phyloP scores from a whole-genome alignment of 2,113 vertebrate genomes.

The Gymnarchus niloticus region DNA sequence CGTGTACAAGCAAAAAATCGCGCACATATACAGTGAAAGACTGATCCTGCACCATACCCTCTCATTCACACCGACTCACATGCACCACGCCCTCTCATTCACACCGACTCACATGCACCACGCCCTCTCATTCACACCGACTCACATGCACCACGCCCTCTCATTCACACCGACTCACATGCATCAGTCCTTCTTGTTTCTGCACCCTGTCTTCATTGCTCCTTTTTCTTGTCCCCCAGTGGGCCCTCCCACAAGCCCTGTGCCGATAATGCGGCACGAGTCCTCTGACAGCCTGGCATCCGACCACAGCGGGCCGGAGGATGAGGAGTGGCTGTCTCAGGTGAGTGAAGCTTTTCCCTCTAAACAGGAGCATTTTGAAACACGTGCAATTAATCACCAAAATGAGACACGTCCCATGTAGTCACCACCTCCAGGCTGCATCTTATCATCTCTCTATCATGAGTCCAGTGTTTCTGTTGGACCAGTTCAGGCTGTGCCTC shows the following conservation, averaged over 20 bases:
- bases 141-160: constrained; percentile 29
- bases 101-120: neutral
- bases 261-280: constrained; percentile 82
- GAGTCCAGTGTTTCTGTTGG: too few relatives aligned
- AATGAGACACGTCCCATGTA: too few relatives aligned
- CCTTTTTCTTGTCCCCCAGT: constrained; percentile 53
- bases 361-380: neutral
- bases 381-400: too few relatives aligned
- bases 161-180: neutral
- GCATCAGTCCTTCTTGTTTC: too few relatives aligned
- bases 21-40: too few relatives aligned
- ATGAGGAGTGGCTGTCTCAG: constrained; percentile 99
- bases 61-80: neutral
- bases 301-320: constrained; percentile 87
- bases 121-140: neutral
- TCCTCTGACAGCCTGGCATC: constrained; percentile 90
- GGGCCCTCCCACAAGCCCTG: constrained; percentile 80
- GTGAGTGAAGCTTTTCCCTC: constrained; percentile 50
- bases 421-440: too few relatives aligned
- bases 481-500: neutral
- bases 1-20: too few relatives aligned
- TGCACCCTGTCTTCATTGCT: neutral
- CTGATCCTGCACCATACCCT: too few relatives aligned
- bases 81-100: neutral
- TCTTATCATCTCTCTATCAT: too few relatives aligned